A percentile compares a stretch with the other conserved stretches of the same genome.
Conservation (phyloP, 2,797 vertebrate genomes). For the Oreochromis mossambicus region DNA sequence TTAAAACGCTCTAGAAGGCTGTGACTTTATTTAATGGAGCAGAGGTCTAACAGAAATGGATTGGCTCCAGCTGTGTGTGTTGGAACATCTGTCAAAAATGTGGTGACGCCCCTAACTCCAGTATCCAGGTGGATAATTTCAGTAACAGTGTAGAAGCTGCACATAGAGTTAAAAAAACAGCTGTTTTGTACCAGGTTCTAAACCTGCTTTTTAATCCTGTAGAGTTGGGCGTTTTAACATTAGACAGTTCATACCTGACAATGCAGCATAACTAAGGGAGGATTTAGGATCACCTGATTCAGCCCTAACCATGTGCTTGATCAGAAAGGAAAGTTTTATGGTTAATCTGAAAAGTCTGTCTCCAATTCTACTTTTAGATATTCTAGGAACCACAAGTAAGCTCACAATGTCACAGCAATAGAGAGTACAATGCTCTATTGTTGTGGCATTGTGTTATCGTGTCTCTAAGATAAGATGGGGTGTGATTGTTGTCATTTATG, state of each 20-base stretch:
- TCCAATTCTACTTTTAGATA: background rate
- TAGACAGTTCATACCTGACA: background rate
- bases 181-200: background rate
- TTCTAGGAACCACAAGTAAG: background rate
- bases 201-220: background rate
- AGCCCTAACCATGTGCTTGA: background rate
- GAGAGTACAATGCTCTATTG: background rate
- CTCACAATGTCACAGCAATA: background rate
- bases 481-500: background rate
- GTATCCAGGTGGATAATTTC: background rate
- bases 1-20: background rate
- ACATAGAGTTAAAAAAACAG: background rate
- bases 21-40: background rate
- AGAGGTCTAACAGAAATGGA: background rate
- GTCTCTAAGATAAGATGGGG: background rate
- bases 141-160: background rate
- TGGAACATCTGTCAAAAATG: background rate
- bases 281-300: background rate
- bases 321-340: background rate
- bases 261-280: background rate
- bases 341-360: background rate
- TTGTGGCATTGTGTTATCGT: background rate
- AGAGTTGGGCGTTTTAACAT: background rate
- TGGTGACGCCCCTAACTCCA: background rate
- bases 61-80: background rate